phyloP scores from a whole-genome alignment of 2,113 vertebrate species.

The Lethenteron reissneri region DNA sequence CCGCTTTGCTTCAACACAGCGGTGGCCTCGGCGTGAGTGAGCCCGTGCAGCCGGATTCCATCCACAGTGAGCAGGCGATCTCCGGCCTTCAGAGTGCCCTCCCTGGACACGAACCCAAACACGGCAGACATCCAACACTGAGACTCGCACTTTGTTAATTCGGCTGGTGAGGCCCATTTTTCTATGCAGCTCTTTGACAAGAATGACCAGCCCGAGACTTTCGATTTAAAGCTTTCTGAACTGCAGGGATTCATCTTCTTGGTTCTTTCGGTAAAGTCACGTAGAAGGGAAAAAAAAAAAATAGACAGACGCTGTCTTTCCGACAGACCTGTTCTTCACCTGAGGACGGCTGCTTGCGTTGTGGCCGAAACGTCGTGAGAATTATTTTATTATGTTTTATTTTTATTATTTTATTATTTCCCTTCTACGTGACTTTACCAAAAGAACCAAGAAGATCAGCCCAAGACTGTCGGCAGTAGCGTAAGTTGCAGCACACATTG shows the following conservation, averaged over 20 bases:
- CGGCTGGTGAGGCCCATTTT: conserved; percentile 14
- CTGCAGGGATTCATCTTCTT: too few relatives aligned
- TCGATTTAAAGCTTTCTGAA: too few relatives aligned
- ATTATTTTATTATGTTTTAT: too few relatives aligned
- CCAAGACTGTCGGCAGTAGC: too few relatives aligned
- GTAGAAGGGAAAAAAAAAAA: too few relatives aligned
- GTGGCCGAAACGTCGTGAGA: too few relatives aligned
- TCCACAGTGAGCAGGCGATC: conserved; percentile 84
- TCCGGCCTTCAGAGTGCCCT: conserved; percentile 76
- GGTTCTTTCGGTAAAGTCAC: too few relatives aligned
- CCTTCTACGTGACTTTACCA: too few relatives aligned
- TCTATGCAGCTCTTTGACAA: conserved; percentile 10
- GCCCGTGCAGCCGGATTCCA: conserved; percentile 76
- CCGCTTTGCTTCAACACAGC: conserved; percentile 91
- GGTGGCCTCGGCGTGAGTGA: conserved; percentile 69
- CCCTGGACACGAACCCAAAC: conserved; percentile 30
- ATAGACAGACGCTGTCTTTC: too few relatives aligned
- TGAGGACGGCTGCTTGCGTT: too few relatives aligned
- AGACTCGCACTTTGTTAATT: conserved; percentile 10
- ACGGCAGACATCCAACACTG: conserved; percentile 15
- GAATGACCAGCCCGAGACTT: conserved; percentile 9
- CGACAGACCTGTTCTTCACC: too few relatives aligned
- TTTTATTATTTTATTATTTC: too few relatives aligned
- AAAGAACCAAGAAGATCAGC: neutral
- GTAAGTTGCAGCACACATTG: conserved; percentile 9